phyloP scores from a whole-genome alignment of 2,797 vertebrate genomes.

The Alcedo quadribrachys region DNA sequence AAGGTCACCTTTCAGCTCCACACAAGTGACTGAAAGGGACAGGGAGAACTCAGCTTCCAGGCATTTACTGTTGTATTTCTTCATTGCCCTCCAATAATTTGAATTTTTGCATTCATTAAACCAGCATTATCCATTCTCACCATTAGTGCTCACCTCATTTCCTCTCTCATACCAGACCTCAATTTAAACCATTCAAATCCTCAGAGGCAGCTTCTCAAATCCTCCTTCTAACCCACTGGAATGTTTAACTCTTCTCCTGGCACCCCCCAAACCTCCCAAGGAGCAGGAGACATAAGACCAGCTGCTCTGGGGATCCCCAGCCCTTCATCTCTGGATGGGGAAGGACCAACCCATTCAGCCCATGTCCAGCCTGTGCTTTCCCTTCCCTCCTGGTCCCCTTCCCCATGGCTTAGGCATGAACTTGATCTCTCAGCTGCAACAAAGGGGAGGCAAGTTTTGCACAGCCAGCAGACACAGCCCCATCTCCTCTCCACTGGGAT shows the following conservation, averaged over 20 bases:
- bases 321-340: not conserved
- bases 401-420: rapidly evolving
- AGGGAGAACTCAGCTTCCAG: not conserved
- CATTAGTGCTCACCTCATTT: not conserved
- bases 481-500: not conserved
- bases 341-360: not conserved
- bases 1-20: not conserved
- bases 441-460: not conserved
- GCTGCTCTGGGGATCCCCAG: not conserved
- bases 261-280: not conserved
- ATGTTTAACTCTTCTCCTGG: not conserved
- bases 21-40: not conserved
- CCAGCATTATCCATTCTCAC: not conserved
- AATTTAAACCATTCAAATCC: not conserved
- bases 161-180: not conserved
- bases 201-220: not conserved
- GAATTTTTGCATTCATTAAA: not conserved
- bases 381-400: not conserved
- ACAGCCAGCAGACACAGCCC: not conserved
- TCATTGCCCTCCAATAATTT: not conserved
- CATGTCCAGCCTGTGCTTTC: not conserved
- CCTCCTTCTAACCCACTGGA: not conserved
- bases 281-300: not conserved
- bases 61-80: not conserved
- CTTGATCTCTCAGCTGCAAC: not conserved